Evolutionary conservation across 2,113 vertebrate genomes (phyloP).

Genomic region (Speoplatyrhinus poulsoni): DNA sequence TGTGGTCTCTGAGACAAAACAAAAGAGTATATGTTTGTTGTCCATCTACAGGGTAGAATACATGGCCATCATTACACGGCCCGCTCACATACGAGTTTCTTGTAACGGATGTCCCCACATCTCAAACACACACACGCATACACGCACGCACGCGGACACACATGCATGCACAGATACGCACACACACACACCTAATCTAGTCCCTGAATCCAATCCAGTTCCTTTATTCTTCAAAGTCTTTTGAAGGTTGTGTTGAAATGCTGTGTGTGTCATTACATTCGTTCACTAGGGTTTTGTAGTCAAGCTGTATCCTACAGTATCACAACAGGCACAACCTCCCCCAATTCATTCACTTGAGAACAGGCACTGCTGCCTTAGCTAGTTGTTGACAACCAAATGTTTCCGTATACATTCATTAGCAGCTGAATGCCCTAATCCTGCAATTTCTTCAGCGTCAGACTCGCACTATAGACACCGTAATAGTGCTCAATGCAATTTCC

Average conservation of each 20-base stretch:
- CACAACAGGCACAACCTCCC: slow-evolving; percentile 22
- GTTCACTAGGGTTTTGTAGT: slow-evolving; percentile 47
- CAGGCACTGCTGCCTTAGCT: slow-evolving; percentile 51
- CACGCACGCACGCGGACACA: slow-evolving; percentile 7
- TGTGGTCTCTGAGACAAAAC: slow-evolving; percentile 58
- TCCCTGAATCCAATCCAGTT: slow-evolving; percentile 63
- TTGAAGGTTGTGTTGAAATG: slow-evolving; percentile 24
- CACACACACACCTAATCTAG: slow-evolving; percentile 60
- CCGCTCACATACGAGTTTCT: slow-evolving; percentile 58
- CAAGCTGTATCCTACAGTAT: neutral
- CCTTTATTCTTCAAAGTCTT: slow-evolving; percentile 57
- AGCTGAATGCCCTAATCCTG: slow-evolving; percentile 52
- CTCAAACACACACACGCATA: slow-evolving; percentile 29
- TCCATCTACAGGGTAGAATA: slow-evolving; percentile 63
- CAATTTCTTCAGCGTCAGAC: slow-evolving; percentile 44
- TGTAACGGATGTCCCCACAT: slow-evolving; percentile 70
- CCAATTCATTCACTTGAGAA: slow-evolving; percentile 68
- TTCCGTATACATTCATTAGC: slow-evolving; percentile 65
- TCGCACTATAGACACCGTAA: slow-evolving; percentile 43
- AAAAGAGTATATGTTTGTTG: slow-evolving; percentile 18
- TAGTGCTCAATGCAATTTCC: slow-evolving; percentile 7
- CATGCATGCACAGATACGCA: neutral
- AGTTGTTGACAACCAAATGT: slow-evolving; percentile 65
- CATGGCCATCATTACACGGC: slow-evolving; percentile 62
- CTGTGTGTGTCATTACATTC: slow-evolving; percentile 43